Percentiles rank a stretch among this genome's conserved stretches.
These are phyloP conservation scores for Ferrisia virgata DNA, from an alignment of 2,888 invertebrate genomes.

Conservation along the genomic window DNA sequence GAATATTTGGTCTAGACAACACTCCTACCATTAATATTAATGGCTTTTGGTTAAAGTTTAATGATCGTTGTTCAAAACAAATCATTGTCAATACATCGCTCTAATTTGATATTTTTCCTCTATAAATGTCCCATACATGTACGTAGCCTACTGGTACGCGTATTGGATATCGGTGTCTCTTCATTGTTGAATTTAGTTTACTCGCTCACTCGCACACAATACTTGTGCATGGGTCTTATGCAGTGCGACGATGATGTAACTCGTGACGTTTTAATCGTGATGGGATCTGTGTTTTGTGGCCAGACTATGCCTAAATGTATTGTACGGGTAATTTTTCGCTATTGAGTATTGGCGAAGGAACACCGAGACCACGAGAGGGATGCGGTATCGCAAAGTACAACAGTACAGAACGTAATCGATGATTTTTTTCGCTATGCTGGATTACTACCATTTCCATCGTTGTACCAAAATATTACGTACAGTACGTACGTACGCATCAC, in stretches of 20 bases:
- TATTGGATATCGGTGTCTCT: too few relatives aligned
- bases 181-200: neutral
- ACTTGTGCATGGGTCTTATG: neutral
- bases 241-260: neutral
- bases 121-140: neutral
- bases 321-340: neutral
- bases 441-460: neutral
- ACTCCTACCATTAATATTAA: slow-evolving; percentile 44
- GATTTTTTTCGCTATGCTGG: neutral
- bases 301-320: neutral
- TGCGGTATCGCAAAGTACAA: too few relatives aligned
- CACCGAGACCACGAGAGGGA: neutral
- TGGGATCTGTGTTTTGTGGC: neutral
- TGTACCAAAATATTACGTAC: too few relatives aligned
- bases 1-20: slow-evolving; percentile 43
- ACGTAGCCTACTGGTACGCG: too few relatives aligned
- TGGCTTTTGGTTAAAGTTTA: slow-evolving; percentile 39
- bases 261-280: neutral
- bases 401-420: neutral
- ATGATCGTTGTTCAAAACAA: slow-evolving; percentile 39
- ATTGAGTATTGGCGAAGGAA: neutral
- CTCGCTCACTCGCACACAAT: neutral
- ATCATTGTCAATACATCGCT: slow-evolving; percentile 35
- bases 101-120: slow-evolving; percentile 30
- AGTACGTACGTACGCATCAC: too few relatives aligned